phyloP scores from a whole-genome alignment of 2,113 vertebrate genomes.

The Oreochromis aureus region DNA sequence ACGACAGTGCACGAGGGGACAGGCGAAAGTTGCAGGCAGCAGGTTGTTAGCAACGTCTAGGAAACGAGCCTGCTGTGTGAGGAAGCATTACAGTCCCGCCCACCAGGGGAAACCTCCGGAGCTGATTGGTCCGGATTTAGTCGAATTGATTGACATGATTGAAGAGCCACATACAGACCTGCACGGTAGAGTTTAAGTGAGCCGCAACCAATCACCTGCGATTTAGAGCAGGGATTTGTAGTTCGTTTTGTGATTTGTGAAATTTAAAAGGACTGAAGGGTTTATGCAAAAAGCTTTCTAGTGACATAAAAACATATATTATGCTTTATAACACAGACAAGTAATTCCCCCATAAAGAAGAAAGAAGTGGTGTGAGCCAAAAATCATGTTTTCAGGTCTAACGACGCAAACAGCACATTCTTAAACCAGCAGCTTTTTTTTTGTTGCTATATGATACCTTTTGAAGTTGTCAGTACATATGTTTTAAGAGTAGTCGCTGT shows the following conservation, averaged over 20 bases:
- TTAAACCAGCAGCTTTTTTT: background rate
- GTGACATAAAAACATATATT: background rate
- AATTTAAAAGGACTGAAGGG: background rate
- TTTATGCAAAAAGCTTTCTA: background rate
- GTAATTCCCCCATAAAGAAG: background rate
- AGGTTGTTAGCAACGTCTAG: slow-evolving; percentile 63
- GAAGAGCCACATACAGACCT: background rate
- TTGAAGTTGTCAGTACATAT: background rate
- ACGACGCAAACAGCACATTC: background rate
- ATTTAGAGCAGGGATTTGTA: background rate
- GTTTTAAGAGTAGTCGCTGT: background rate
- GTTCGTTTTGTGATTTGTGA: background rate
- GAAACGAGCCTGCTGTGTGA: slow-evolving; percentile 19
- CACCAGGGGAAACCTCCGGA: background rate
- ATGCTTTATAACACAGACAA: background rate
- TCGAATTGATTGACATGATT: background rate
- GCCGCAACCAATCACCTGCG: slow-evolving; percentile 16
- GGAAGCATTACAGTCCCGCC: slow-evolving; percentile 35
- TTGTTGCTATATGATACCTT: background rate
- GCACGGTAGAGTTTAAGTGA: background rate
- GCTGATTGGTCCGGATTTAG: slow-evolving; percentile 22
- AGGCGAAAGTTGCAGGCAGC: slow-evolving; percentile 51
- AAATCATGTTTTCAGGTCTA: background rate
- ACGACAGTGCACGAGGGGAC: slow-evolving; percentile 3
- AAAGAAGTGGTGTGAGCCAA: background rate